Base-by-base conservation (phyloP, 1,140 invertebrate genomes). In the Drosophila pallidifrons region DNA sequence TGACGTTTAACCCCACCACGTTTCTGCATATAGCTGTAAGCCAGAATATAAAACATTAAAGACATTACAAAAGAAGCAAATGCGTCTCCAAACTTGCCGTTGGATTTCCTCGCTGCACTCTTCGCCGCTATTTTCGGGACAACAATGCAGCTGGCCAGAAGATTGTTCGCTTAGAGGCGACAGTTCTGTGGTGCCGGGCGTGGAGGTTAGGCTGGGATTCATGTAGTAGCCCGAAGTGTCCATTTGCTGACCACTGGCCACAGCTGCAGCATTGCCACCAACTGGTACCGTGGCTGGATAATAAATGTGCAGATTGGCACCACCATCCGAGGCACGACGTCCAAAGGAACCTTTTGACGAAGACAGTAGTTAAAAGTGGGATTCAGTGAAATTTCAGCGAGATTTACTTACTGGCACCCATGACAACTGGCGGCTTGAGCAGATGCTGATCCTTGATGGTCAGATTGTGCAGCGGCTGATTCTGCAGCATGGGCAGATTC, bases 401-500 rank as follows among this genome's bases (percentile, higher is more conserved):
- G 1, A 5, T 15, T 0, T 30, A 94, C 94, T 94, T 91, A 97
- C 97, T 96, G 78, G 96, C 96, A 68, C 96, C 97, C 95, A 98
- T 96, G 7, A 97, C 96, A 59, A 96, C 95, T 1, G 98, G 98
- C 43, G 98, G 98, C 92, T 98, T 98, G 43, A 99, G 93, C 74
- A 99, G 94, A 93, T 99, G 97, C 83, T 98, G 97, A 93, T 99
- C 97, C 91, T 98, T 98, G 66, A 98, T 96, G 82, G 96, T 96
- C 92, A 97, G 97, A 93, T 97, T 97, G 81, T 97, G 96, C 75
- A 94, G 92, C 46, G 95, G 95, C 73, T 96, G 95, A 92, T 96
- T 95, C 82, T 96, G 95, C 38, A 96, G 93, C 73, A 96, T 93
- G 52, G 96, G 96, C 89, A 97, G 93, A 93, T 96, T 96, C 69